Evolutionary conservation across 2,113 vertebrate species (phyloP).

Genomic region (Diadophis punctatus): DNA sequence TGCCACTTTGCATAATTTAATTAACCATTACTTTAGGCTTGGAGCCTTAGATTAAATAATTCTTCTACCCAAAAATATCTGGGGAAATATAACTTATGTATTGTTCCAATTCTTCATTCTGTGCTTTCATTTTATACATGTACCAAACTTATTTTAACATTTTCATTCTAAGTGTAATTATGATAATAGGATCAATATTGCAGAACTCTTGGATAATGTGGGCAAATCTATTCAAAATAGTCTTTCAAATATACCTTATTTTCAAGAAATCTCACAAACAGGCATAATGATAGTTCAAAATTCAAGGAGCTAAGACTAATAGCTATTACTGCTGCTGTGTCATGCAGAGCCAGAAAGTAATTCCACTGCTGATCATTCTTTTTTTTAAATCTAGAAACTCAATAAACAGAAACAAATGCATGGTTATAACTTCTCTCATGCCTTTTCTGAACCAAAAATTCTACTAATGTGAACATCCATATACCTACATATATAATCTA

Average conservation of each 20-base stretch:
- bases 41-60: not conserved
- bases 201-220: not conserved
- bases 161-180: not conserved
- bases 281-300: not conserved
- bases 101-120: not conserved
- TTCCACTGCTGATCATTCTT: not conserved
- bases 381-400: not conserved
- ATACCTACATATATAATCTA: not conserved
- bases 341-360: not conserved
- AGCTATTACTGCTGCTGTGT: not conserved
- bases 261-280: not conserved
- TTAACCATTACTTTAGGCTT: not conserved
- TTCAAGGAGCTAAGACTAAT: not conserved
- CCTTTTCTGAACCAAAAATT: not conserved
- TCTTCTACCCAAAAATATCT: not conserved
- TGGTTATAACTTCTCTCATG: not conserved
- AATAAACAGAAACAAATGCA: not conserved
- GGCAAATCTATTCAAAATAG: not conserved
- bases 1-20: not conserved
- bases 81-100: not conserved
- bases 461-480: not conserved
- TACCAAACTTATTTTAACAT: not conserved
- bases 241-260: not conserved
- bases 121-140: not conserved
- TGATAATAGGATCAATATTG: not conserved